Conservation (phyloP, 2,888 invertebrate genomes). For the Pedicia rivosa region DNA sequence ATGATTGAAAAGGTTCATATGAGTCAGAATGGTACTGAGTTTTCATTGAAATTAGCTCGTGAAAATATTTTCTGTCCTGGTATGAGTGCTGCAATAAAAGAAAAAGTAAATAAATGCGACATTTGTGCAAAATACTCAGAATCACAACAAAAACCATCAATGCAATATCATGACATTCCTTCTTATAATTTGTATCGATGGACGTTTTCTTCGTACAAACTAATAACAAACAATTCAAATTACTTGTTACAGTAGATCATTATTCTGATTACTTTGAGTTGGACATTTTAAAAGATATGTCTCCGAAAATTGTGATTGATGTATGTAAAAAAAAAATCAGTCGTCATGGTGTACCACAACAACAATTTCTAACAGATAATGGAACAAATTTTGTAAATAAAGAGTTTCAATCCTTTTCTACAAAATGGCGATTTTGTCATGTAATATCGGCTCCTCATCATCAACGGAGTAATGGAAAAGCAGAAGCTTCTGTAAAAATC, state of each 20-base stretch:
- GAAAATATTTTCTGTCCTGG: neutral
- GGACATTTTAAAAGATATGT: no score
- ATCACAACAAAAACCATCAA: no score
- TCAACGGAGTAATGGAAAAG: slow-evolving; percentile 15
- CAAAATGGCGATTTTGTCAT: slow-evolving; percentile 13
- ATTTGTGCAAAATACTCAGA: neutral
- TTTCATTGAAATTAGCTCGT: neutral
- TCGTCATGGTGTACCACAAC: no score
- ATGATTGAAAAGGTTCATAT: neutral
- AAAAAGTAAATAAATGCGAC: neutral
- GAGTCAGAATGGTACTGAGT: no score
- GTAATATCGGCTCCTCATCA: slow-evolving; percentile 13
- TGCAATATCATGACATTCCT: no score
- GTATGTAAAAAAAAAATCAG: no score
- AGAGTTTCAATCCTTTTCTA: slow-evolving; percentile 9
- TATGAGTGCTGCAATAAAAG: neutral
- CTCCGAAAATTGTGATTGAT: no score
- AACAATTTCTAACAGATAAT: slow-evolving; percentile 8
- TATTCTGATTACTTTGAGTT: no score
- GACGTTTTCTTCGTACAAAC: no score
- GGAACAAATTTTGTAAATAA: slow-evolving; percentile 8
- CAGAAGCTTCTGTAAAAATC: slow-evolving; percentile 15
- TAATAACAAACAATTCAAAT: no score
- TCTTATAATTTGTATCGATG: no score
- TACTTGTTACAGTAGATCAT: no score